Conservation (phyloP, 2,797 vertebrate genomes). For the Cheirogaleus major region DNA sequence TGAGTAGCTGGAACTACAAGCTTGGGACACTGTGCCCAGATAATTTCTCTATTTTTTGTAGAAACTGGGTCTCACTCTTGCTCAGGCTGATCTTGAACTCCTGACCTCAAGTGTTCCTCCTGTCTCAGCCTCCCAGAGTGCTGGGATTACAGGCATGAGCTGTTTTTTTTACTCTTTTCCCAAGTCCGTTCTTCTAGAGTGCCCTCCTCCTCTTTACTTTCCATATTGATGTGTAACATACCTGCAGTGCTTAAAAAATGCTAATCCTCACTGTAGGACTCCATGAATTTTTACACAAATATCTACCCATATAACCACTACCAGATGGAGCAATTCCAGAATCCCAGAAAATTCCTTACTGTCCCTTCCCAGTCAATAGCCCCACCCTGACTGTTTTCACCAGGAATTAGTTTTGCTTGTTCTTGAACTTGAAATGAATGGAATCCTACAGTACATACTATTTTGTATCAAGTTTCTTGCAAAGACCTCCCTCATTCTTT, state of each 20-base stretch:
- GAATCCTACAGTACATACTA: neutral
- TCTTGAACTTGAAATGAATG: neutral
- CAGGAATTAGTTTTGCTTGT: neutral
- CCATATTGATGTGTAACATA: neutral
- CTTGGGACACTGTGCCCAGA: rapidly evolving
- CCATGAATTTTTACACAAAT: neutral
- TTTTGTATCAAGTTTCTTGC: constrained; percentile 11
- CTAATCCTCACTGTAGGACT: neutral
- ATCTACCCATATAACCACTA: neutral
- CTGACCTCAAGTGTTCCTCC: neutral
- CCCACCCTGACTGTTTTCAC: neutral
- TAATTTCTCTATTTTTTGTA: neutral
- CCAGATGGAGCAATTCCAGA: neutral
- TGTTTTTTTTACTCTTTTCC: neutral
- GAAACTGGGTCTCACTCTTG: neutral
- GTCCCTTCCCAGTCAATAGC: neutral
- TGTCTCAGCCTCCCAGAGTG: neutral
- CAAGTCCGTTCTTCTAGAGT: neutral
- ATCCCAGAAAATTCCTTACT: neutral
- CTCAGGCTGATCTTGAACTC: neutral
- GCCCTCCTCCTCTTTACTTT: neutral
- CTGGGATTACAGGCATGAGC: neutral
- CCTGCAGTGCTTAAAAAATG: neutral
- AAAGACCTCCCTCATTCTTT: neutral
- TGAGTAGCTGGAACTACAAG: neutral